phyloP scores from a whole-genome alignment of 2,113 vertebrate genomes.

The Pseudorectes ferrugineus region DNA sequence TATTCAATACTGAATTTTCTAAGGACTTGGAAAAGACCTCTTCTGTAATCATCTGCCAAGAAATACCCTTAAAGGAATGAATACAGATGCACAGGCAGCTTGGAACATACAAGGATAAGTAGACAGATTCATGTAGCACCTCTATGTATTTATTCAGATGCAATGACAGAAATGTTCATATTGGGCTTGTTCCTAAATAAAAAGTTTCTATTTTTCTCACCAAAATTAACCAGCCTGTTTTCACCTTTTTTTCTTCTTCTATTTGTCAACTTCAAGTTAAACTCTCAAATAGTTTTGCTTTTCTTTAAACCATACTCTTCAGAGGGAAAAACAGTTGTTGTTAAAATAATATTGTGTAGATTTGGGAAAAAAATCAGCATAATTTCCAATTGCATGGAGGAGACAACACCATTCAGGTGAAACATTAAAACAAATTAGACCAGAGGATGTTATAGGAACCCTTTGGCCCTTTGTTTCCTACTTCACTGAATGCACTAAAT shows the following conservation, averaged over 20 bases:
- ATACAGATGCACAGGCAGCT: not conserved
- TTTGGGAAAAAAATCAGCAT: not conserved
- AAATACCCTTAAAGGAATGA: not conserved
- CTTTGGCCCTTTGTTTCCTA: not conserved
- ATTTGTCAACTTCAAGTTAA: not conserved
- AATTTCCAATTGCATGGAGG: fast-evolving
- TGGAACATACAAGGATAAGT: not conserved
- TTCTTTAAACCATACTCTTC: not conserved
- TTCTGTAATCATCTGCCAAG: not conserved
- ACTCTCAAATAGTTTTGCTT: not conserved
- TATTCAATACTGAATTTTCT: not conserved
- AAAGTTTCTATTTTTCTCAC: not conserved
- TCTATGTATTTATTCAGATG: not conserved
- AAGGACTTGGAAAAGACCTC: not conserved
- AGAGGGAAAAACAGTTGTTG: not conserved
- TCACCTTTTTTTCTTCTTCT: not conserved
- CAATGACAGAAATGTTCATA: not conserved
- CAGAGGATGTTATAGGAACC: not conserved
- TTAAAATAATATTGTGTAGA: not conserved
- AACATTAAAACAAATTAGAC: not conserved
- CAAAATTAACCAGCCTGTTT: not conserved
- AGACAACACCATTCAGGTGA: not conserved
- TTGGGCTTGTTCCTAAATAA: not conserved
- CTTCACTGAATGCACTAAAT: not conserved
- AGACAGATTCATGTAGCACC: not conserved